These are phyloP conservation scores for Microctonus aethiopoides DNA, from an alignment of 2,888 invertebrate species.

Conservation along the genomic window DNA sequence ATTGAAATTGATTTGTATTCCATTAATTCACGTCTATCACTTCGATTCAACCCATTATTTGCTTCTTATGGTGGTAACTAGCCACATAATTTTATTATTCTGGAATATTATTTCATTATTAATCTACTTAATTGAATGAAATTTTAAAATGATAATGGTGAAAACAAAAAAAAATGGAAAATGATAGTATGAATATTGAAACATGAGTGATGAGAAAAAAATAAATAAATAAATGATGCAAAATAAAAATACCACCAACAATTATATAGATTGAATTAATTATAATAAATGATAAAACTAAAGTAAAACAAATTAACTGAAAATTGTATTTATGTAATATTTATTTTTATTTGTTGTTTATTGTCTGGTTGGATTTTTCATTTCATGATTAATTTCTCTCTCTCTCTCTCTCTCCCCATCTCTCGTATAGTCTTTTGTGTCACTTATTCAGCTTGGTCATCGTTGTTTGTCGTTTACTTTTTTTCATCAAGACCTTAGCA, in stretches of 20 bases:
- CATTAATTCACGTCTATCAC: too few species aligned
- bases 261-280: conserved; percentile 1
- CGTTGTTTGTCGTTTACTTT: too few species aligned
- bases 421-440: not conserved
- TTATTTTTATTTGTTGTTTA: not conserved
- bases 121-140: not conserved
- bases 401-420: not conserved
- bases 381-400: not conserved
- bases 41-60: too few species aligned
- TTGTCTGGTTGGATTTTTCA: not conserved
- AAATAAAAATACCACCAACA: not conserved
- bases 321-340: not conserved
- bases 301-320: not conserved
- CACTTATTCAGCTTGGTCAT: too few species aligned
- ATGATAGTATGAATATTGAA: not conserved
- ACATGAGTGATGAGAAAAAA: not conserved
- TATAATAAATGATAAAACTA: not conserved
- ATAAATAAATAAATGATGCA: not conserved
- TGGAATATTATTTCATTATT: too few species aligned
- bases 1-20: too few species aligned
- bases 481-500: too few species aligned
- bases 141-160: not conserved
- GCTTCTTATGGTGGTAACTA: not conserved
- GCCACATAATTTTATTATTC: too few species aligned
- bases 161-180: not conserved